A percentile compares a stretch with the other conserved stretches of the same genome.
These are phyloP conservation scores for Drosophila macrospina DNA, from an alignment of 2,888 invertebrate genomes.

Conservation along the genomic window DNA sequence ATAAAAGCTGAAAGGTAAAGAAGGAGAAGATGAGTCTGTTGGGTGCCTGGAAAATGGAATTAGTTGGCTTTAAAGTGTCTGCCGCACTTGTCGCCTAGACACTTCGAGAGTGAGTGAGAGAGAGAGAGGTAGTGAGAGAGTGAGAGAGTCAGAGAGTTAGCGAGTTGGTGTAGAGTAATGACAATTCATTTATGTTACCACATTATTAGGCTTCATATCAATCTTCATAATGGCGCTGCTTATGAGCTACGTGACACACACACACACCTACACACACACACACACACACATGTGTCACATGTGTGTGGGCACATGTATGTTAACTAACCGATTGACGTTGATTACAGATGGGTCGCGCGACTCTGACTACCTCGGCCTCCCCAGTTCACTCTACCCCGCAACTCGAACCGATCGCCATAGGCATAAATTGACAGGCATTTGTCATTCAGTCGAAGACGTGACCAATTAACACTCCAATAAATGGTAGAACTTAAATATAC, in stretches of 20 bases:
- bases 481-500: conserved; percentile 8
- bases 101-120: neutral
- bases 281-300: conserved; percentile 17
- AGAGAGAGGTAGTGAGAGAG: conserved; percentile 7
- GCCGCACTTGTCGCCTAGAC: conserved; percentile 63
- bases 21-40: conserved; percentile 29
- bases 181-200: conserved; percentile 79
- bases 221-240: conserved; percentile 74
- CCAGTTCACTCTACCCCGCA: neutral
- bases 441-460: conserved; percentile 68
- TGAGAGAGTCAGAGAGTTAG: conserved; percentile 2
- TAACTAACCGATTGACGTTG: conserved; percentile 75
- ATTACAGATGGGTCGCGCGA: conserved; percentile 72
- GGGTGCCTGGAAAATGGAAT: conserved; percentile 60
- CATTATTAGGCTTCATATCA: conserved; percentile 76
- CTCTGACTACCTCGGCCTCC: conserved; percentile 61
- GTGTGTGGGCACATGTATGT: conserved; percentile 23
- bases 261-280: conserved; percentile 25
- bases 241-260: conserved; percentile 68
- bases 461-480: conserved; percentile 75
- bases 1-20: conserved; percentile 43
- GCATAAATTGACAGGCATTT: conserved; percentile 73
- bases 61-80: conserved; percentile 57
- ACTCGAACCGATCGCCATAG: conserved; percentile 1
- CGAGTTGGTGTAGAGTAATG: conserved; percentile 55